Conservation (phyloP, 2,888 invertebrate species). For the Phengaris alcon region DNA sequence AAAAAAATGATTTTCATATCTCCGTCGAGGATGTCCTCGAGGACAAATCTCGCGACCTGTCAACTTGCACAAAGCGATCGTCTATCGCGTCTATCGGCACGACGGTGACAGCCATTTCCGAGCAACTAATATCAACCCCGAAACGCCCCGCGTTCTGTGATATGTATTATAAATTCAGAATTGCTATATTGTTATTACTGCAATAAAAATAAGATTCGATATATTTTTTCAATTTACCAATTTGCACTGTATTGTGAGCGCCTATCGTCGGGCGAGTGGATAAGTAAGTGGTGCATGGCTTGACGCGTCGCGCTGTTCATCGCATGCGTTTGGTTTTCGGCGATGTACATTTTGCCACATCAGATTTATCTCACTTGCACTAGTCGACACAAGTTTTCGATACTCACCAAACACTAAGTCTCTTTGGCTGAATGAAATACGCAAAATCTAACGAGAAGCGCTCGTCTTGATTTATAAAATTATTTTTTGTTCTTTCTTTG, state of each 20-base stretch:
- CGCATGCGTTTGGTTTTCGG: constrained; percentile 67
- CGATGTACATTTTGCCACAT: constrained; percentile 48
- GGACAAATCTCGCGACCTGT: constrained; percentile 24
- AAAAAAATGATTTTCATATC: constrained; percentile 61
- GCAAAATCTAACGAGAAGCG: constrained; percentile 28
- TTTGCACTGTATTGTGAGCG: constrained; percentile 50
- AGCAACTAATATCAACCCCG: constrained; percentile 63
- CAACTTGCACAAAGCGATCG: constrained; percentile 42
- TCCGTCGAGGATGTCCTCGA: constrained; percentile 6
- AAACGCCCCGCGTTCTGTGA: constrained; percentile 80
- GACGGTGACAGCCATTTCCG: constrained; percentile 57
- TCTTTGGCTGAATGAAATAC: constrained; percentile 7
- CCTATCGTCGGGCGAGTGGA: constrained; percentile 56
- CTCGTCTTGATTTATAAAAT: constrained; percentile 30
- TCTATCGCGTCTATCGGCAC: constrained; percentile 56
- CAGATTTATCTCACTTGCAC: constrained; percentile 50
- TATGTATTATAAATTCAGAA: constrained; percentile 52
- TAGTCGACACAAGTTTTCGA: constrained; percentile 45
- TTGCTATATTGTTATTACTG: constrained; percentile 67
- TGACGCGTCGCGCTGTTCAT: constrained; percentile 60
- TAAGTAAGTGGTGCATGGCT: constrained; percentile 76
- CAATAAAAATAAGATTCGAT: constrained; percentile 70
- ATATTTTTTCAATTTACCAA: constrained; percentile 63
- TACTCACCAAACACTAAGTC: constrained; percentile 39
- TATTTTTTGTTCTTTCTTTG: constrained; percentile 31